Evolutionary conservation across 2,797 vertebrate species (phyloP).

Genomic region (Megalops cyprinoides): DNA sequence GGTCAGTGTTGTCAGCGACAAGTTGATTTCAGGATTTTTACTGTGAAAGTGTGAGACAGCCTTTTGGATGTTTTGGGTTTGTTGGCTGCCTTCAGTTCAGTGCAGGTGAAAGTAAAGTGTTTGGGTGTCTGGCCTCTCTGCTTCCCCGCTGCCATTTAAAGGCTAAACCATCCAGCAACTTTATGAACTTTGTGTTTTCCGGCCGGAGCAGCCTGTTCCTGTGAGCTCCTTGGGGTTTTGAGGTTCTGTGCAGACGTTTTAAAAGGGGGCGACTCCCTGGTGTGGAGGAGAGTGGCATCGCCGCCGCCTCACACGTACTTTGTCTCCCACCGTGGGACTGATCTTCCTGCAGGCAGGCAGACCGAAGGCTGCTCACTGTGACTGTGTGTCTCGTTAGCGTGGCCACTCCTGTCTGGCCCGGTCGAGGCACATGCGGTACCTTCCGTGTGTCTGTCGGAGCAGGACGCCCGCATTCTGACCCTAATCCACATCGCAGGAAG

Average conservation of each 20-base stretch:
- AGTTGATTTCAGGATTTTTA: background rate
- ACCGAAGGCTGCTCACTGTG: background rate
- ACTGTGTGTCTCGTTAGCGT: background rate
- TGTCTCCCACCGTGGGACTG: background rate
- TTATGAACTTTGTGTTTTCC: background rate
- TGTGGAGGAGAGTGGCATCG: background rate
- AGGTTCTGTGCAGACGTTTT: background rate
- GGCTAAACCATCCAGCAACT: background rate
- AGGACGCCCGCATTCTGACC: conserved; percentile 42
- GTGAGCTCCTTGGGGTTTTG: background rate
- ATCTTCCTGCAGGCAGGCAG: background rate
- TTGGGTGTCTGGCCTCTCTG: background rate
- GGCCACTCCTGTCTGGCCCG: background rate
- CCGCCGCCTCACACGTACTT: background rate
- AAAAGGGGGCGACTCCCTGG: background rate
- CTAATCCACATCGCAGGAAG: conserved; percentile 52
- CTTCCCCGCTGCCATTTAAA: background rate
- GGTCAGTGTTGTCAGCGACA: background rate
- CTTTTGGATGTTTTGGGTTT: background rate
- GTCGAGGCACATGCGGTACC: conserved; percentile 13
- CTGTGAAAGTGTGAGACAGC: background rate
- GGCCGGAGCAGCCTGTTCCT: background rate
- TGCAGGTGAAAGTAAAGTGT: background rate
- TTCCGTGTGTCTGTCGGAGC: conserved; percentile 45
- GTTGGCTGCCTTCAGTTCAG: background rate